phyloP scores from a whole-genome alignment of 2,113 vertebrate species.

The Leucosticte australis region DNA sequence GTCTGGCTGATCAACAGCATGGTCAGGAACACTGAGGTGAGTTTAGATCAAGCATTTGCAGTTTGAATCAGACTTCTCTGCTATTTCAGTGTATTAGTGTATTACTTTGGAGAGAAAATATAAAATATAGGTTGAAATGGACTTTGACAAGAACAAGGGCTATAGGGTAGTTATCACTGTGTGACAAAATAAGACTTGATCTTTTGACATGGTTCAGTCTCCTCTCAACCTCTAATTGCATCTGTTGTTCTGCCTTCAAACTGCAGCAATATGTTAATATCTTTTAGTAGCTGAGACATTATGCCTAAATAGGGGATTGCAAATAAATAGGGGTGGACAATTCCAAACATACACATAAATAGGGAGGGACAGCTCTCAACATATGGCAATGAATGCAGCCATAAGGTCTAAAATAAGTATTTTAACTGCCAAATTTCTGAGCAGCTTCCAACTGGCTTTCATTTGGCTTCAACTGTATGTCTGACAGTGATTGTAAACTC shows the following conservation, averaged over 20 bases:
- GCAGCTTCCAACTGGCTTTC: slow-evolving; percentile 31
- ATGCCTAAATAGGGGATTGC: slow-evolving; percentile 39
- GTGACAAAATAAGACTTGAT: slow-evolving; percentile 18
- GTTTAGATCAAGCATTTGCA: background rate
- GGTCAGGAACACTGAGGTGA: background rate
- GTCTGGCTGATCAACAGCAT: background rate
- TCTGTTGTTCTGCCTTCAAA: slow-evolving; percentile 25
- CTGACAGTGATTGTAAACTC: background rate
- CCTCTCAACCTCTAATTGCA: slow-evolving; percentile 32
- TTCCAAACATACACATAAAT: slow-evolving; percentile 44
- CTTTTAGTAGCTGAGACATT: slow-evolving; percentile 23
- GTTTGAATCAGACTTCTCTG: background rate
- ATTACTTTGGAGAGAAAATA: background rate
- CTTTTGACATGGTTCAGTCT: slow-evolving; percentile 22
- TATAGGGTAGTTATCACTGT: background rate
- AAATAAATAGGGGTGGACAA: slow-evolving; percentile 55
- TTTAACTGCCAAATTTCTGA: slow-evolving; percentile 49
- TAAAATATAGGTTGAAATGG: background rate
- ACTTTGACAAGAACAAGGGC: background rate
- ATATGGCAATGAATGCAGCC: slow-evolving; percentile 53
- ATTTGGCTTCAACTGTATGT: slow-evolving; percentile 1
- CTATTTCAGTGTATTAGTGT: background rate
- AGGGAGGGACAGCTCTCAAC: slow-evolving; percentile 58
- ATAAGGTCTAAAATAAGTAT: slow-evolving; percentile 44
- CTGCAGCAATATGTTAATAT: slow-evolving; percentile 52